Base-by-base conservation (phyloP, 2,888 invertebrate genomes). In the Drosophila tanythrix region DNA sequence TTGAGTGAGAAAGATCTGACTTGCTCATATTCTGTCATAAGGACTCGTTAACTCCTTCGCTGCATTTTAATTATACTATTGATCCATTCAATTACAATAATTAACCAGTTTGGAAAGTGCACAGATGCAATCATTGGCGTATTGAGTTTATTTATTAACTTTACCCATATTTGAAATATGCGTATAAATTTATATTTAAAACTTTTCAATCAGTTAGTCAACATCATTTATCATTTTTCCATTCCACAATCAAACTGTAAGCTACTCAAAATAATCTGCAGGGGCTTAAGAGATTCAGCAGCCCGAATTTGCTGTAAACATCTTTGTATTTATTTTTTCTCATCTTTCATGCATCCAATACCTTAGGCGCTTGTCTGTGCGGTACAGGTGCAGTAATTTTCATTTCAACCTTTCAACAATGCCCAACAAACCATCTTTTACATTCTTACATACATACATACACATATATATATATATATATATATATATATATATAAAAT, bases 321-420 rank as follows among this genome's bases (percentile, higher is more conserved):
- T 63, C 56, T 62, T 64, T 65, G 51, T 50, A 38, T 52, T 56
- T 74, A 66, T 66, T 66, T 70, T 57, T 79, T 55, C 58, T 60
- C 60, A 55, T 70, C 71, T 55, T 83, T 82, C 76, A 71, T 69
- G 53, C 52, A 61, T 52, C 61, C 63, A 59, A 43, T 74, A 79
- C 82, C 82, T 82, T 25, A 68, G 79, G 84, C 84, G 50, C 27
- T 72, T 82, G 79, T 83, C 79, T 71, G 57, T 38, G 62, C 55
- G 65, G 48, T 61, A 59, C 75, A 67, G 79, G 64, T 66, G 82
- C 69, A 69, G 81, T 82, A 79, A 84, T 83, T 83, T 83, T 84
- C 79, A 83, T 83, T 82, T 83, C 82, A 82, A 82, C 82, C 80
- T 77, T 82, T 84, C 76, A 74, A 62, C 82, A 56, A 57, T 65